A percentile compares a stretch with the other conserved stretches of the same genome.
Evolutionary conservation across 2,888 invertebrate genomes (phyloP).

Genomic region (Amiota communis): DNA sequence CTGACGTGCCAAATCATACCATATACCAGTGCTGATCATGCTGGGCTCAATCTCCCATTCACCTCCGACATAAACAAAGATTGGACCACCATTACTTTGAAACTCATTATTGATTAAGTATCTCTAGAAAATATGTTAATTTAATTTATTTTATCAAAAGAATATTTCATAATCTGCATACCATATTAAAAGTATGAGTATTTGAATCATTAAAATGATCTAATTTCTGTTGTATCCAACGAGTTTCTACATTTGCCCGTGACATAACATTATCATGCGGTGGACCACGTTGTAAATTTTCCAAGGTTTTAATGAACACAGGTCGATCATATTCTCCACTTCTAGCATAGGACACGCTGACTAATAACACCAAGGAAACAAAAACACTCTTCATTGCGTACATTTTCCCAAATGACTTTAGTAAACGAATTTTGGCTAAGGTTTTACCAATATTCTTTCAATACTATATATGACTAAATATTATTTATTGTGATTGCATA

Average conservation of each 20-base stretch:
- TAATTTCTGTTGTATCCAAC: conserved; percentile 76
- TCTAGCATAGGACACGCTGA: conserved; percentile 33
- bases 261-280: conserved; percentile 46
- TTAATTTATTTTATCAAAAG: too few relatives aligned
- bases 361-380: conserved; percentile 42
- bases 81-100: conserved; percentile 74
- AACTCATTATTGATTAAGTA: conserved; percentile 75
- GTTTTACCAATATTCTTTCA: too few relatives aligned
- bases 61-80: conserved; percentile 79
- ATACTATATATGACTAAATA: too few relatives aligned
- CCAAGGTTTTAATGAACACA: conserved; percentile 50
- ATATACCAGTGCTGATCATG: conserved; percentile 77
- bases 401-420: conserved; percentile 55
- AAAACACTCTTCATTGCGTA: conserved; percentile 40
- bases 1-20: conserved; percentile 76
- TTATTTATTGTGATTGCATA: too few relatives aligned
- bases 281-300: conserved; percentile 71
- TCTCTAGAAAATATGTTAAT: conserved; percentile 59
- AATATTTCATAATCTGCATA: conserved; percentile 34
- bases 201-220: conserved; percentile 78
- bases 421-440: neutral
- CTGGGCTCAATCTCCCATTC: conserved; percentile 80
- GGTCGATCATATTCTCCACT: conserved; percentile 43
- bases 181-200: conserved; percentile 75
- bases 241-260: conserved; percentile 46